Evolutionary conservation across 2,113 vertebrate genomes (phyloP).

Genomic region (Hippocampus barbouri): DNA sequence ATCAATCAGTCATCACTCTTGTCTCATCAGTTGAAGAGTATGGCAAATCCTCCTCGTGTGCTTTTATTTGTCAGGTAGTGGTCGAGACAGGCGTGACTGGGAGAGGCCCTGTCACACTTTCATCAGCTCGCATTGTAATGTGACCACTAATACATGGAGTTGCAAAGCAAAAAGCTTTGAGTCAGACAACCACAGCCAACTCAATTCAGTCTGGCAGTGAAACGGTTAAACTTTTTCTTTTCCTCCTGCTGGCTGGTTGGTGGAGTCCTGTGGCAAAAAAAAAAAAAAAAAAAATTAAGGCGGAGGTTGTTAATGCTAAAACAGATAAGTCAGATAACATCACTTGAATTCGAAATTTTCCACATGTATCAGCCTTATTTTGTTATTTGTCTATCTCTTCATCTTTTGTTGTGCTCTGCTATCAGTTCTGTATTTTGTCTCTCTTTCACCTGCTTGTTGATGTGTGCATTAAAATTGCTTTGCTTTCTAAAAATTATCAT

Average conservation of each 20-base stretch:
- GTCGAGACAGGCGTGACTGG: constrained; percentile 58
- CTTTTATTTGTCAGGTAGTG: constrained; percentile 41
- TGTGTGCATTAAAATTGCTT: not conserved
- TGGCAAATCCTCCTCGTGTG: constrained; percentile 5
- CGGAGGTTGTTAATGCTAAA: constrained; percentile 40
- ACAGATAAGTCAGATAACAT: constrained; percentile 32
- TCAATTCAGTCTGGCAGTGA: constrained; percentile 68
- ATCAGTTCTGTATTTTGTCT: not conserved
- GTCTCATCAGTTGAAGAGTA: not conserved
- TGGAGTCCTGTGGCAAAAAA: constrained; percentile 43
- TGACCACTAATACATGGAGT: constrained; percentile 59
- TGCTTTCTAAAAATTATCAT: not conserved
- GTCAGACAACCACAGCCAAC: constrained; percentile 69
- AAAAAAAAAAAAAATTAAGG: constrained; percentile 21
- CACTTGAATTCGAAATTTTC: not conserved
- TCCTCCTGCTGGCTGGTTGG: constrained; percentile 52
- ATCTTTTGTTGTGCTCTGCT: not conserved
- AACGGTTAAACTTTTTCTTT: constrained; percentile 71
- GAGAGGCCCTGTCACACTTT: constrained; percentile 49
- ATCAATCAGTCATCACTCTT: not conserved
- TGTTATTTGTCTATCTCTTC: not conserved
- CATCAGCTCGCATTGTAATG: constrained; percentile 41
- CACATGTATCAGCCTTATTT: not conserved
- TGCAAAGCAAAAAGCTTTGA: constrained; percentile 56
- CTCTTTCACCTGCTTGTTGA: not conserved